Percentiles rank a stretch among this genome's conserved stretches.
phyloP scores from a whole-genome alignment of 2,888 invertebrate genomes.

The Thalpophila matura region DNA sequence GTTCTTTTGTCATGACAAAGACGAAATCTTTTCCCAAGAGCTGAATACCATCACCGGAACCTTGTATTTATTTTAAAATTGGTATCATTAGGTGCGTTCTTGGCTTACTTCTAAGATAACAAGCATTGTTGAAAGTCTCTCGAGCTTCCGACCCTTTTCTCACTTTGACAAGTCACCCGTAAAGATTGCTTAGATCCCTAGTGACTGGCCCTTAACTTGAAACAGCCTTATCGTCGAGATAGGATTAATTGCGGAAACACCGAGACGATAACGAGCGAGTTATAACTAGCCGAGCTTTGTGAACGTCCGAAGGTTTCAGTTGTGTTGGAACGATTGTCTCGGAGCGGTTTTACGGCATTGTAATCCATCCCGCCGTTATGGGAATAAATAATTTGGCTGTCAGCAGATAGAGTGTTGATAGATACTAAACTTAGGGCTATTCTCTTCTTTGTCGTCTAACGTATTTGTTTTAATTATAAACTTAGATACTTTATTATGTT shows the following conservation, averaged over 20 bases:
- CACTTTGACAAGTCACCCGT: slow-evolving; percentile 90
- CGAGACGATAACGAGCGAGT: slow-evolving; percentile 84
- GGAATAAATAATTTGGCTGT: slow-evolving; percentile 56
- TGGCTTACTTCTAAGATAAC: slow-evolving; percentile 89
- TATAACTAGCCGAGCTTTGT: slow-evolving; percentile 82
- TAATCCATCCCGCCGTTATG: slow-evolving; percentile 52
- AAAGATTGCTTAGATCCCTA: slow-evolving; percentile 90
- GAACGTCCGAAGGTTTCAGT: slow-evolving; percentile 66
- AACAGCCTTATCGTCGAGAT: slow-evolving; percentile 88
- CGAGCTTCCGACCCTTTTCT: slow-evolving; percentile 88
- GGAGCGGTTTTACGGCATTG: slow-evolving; percentile 62
- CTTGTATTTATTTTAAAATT: slow-evolving; percentile 84
- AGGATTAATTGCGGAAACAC: slow-evolving; percentile 90
- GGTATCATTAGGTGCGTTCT: slow-evolving; percentile 88
- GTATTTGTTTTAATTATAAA: not conserved
- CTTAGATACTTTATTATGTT: not conserved
- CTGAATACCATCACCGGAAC: slow-evolving; percentile 60
- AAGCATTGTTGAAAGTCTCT: slow-evolving; percentile 91
- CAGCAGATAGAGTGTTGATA: slow-evolving; percentile 47
- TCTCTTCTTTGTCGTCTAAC: slow-evolving; percentile 1
- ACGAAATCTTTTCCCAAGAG: slow-evolving; percentile 60
- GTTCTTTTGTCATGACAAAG: slow-evolving; percentile 54
- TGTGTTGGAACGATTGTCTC: slow-evolving; percentile 61
- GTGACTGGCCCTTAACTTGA: slow-evolving; percentile 88
- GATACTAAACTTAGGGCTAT: slow-evolving; percentile 7